Base-by-base conservation (phyloP, 1,140 invertebrate species). In the Drosophila novamexicana region DNA sequence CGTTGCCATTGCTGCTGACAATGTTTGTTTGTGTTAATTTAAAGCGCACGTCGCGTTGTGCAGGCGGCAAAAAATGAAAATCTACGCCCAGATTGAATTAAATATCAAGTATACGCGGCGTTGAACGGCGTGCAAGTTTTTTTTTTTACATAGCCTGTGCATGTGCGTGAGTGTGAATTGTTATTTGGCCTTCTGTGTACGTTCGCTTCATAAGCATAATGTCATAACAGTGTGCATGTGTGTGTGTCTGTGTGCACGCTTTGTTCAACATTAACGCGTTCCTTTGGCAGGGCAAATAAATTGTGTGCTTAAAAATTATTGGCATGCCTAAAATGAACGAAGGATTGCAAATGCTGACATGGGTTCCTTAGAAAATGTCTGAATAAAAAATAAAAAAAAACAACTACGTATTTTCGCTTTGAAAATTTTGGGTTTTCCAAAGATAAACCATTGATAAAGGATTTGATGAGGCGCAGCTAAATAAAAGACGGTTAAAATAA, bases 1-100 rank as follows among this genome's bases (percentile, higher is more conserved):
- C 61, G 76, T 68, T 83, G 81, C 73, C 77, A 79, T 34, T 83
- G 81, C 50, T 65, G 76, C 73, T 83, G 81, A 77, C 77, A 84
- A 84, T 82, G 81, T 83, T 79, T 83, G 81, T 79, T 83, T 83
- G 81, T 84, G 81, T 84, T 84, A 84, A 84, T 84, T 84, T 84
- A 84, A 84, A 84, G 81, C 81, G 72, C 68, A 79, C 80, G 81
- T 71, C 80, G 61, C 67, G 45, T 34, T 58, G 40, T 66, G 52
- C 52, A 56, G 50, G 65, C 62, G 52, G 73, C 70, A 70, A 58
- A 76, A 70, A 84, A 80, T 73, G 69, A 67, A 74, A 84, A 77
- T 72, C 81, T 80, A 77, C 81, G 81, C 75, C 69, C 74, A 85
- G 81, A 85, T 85, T 85, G 75, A 85, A 85, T 85, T 81, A 85